Evolutionary conservation across 2,113 vertebrate genomes (phyloP), one percentile per base, ranked within the genome.

Genomic region (Trichechus manatus): DNA sequence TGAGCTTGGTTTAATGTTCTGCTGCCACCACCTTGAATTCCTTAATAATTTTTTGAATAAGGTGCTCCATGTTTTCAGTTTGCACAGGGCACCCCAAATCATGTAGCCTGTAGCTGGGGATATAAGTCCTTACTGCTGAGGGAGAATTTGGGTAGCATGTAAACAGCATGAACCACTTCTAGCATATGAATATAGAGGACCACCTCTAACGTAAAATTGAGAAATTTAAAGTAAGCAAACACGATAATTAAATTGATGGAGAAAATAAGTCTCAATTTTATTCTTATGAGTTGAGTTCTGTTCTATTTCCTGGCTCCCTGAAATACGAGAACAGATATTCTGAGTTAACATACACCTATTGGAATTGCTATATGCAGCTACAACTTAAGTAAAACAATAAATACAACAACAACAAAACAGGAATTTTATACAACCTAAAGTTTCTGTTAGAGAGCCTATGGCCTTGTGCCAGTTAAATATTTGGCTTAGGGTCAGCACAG

Each of bases 211-310:
- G 39, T 83, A 77, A 77, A 91, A 83, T 11, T 53, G 53, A 53
- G 14, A 39, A 36, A 47, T 36, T 50, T 91, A 93, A 75, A 88
- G 25, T 56, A 77, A 94, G 36, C 23, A 95, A 87, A 68, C 17
- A 74, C 25, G 10, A 59, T 70, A 84, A 84, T 56, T 88, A 81
- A 85, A 64, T 22, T 64, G 10, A 78, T 59, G 36, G 53, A 56
- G 25, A 92, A 81, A 66, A 68, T 53, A 61, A 85, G 1, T 33
- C 78, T 90, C 27, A 1, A 13, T 77, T 77, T 42, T 6, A 72
- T 87, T 64, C 29, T 25, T 75, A 19, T 87, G 83, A 82, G 77
- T 85, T 80, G 75, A 82, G 29, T 89, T 93, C 33, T 91, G 25
- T 79, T 78, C 27, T 22, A 72, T 88, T 94, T 14, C 47, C 78